Evolutionary conservation across 2,797 vertebrate species (phyloP).

Genomic region (Iguana delicatissima): DNA sequence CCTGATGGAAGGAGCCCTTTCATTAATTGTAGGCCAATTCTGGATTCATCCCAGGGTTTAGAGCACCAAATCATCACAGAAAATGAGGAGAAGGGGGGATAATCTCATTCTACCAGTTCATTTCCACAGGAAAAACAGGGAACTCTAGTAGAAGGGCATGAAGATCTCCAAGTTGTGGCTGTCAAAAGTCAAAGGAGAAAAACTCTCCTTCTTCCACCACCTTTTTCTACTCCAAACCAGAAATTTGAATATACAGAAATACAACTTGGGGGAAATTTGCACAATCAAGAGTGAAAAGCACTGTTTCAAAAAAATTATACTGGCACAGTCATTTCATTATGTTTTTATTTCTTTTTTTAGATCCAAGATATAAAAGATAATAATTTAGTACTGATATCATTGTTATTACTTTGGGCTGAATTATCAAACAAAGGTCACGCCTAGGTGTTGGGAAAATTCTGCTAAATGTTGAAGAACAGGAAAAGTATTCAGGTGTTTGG

Average conservation of each 20-base stretch:
- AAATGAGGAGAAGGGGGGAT: constrained; percentile 48
- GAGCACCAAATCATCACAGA: constrained; percentile 40
- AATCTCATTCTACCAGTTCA: background rate
- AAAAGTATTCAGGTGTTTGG: background rate
- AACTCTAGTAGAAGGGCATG: constrained; percentile 35
- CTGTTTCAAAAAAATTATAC: constrained; percentile 8
- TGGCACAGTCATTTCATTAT: background rate
- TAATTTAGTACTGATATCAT: constrained; percentile 8
- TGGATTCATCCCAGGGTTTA: constrained; percentile 6
- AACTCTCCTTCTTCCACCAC: background rate
- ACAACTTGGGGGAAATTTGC: background rate
- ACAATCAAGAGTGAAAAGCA: background rate
- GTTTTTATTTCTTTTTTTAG: background rate
- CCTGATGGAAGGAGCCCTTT: background rate
- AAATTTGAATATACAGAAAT: constrained; percentile 3
- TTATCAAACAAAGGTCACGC: background rate
- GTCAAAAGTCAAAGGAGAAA: background rate
- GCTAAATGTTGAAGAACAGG: background rate
- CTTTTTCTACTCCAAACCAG: background rate
- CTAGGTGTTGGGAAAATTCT: background rate
- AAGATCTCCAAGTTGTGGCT: background rate
- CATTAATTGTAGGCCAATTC: background rate
- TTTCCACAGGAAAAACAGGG: constrained; percentile 35
- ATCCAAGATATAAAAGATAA: constrained; percentile 10
- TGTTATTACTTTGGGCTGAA: background rate